Evolutionary conservation across 2,113 vertebrate species (phyloP), one percentile per base, ranked within the genome.

Genomic region (Hypocryptadius cinnamomeus): DNA sequence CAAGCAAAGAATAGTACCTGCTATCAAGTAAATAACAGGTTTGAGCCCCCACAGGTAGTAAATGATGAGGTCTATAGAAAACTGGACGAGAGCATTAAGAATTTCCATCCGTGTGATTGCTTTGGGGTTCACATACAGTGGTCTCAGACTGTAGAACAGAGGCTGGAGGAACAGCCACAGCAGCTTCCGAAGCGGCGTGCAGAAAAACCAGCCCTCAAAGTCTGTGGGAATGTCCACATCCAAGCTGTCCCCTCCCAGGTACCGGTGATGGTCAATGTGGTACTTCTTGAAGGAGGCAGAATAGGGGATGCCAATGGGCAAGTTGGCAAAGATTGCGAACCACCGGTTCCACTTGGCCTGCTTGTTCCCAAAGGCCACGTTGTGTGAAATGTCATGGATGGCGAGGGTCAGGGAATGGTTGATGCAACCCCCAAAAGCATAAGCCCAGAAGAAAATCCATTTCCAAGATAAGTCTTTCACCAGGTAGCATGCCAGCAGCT

Each of bases 321-420:
- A 93, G 96, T 99, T 99, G 97, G 99, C 99, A 44, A 99, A 99
- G 96, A 99, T 87, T 54, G 98, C 99, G 6, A 99, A 99, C 99
- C 98, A 99, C 66, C 99, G 98, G 97, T 99, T 99, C 98, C 97
- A 98, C 89, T 96, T 98, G 0, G 97, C 94, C 44, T 96, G 95
- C 91, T 98, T 98, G 83, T 99, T 99, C 45, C 99, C 99, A 33
- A 99, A 99, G 78, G 99, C 99, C 1, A 99, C 97, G 0, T 99
- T 99, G 97, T 99, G 99, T 0, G 99, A 99, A 97, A 99, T 99
- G 95, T 99, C 99, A 3, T 99, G 99, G 97, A 99, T 99, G 57
- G 99, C 99, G 4, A 99, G 97, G 2, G 99, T 99, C 95, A 99
- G 92, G 0, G 99, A 99, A 95, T 99, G 99, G 96, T 99, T 99